phyloP scores from a whole-genome alignment of 1,140 invertebrate species.

The Hycleus cichorii region DNA sequence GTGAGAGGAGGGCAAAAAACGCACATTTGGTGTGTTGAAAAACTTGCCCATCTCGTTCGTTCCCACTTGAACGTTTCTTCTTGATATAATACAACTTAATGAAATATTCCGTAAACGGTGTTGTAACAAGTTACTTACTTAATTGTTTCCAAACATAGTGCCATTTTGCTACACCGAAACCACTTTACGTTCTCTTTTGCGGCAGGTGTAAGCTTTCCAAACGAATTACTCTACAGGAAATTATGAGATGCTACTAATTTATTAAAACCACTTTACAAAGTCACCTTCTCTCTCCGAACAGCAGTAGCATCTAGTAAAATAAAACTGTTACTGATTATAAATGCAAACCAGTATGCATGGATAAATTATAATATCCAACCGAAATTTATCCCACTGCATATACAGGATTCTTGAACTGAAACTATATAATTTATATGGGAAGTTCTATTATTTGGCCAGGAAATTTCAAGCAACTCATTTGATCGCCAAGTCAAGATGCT shows the following conservation, averaged over 20 bases:
- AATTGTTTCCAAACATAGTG: constrained; percentile 14
- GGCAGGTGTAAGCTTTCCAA: constrained; percentile 8
- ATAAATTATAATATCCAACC: too few species aligned
- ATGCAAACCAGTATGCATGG: too few species aligned
- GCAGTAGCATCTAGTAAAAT: neutral
- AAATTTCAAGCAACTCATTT: too few species aligned
- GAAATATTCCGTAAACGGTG: constrained; percentile 4
- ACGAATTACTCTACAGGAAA: constrained; percentile 9
- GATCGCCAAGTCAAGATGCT: too few species aligned
- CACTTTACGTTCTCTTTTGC: constrained; percentile 11
- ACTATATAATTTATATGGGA: too few species aligned
- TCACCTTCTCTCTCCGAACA: neutral
- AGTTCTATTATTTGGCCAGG: too few species aligned
- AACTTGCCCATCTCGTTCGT: neutral
- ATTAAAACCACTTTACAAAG: constrained; percentile 5
- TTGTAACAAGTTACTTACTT: constrained; percentile 12
- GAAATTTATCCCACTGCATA: too few species aligned
- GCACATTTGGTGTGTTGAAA: too few species aligned
- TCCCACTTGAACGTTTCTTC: neutral
- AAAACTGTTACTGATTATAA: neutral
- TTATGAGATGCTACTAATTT: constrained; percentile 16
- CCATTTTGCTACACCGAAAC: constrained; percentile 8
- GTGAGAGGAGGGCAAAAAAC: too few species aligned
- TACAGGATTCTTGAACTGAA: too few species aligned
- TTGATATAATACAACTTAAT: neutral